Conservation (phyloP, 2,797 vertebrate genomes). For the Schizopygopsis pylzovi region DNA sequence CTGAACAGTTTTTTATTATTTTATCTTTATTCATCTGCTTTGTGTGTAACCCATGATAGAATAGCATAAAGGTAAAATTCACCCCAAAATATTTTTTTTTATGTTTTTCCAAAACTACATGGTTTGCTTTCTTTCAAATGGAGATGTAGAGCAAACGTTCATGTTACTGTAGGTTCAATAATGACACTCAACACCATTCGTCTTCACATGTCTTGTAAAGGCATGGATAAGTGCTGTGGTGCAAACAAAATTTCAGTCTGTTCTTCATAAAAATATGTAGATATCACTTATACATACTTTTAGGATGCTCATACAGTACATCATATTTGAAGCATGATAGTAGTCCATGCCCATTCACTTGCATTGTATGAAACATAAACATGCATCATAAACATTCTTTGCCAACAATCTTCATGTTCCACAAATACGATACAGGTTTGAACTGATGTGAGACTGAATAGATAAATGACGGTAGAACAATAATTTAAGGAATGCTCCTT, state of each 20-base stretch:
- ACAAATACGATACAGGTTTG: not conserved
- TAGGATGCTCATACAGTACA: not conserved
- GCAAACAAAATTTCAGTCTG: not conserved
- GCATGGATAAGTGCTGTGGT: not conserved
- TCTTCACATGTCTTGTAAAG: not conserved
- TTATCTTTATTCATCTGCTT: not conserved
- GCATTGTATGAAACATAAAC: not conserved
- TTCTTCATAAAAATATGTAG: not conserved
- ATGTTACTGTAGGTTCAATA: not conserved
- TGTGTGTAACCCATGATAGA: not conserved
- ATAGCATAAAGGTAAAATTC: not conserved
- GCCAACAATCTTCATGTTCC: not conserved
- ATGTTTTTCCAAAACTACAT: not conserved
- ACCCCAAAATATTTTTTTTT: not conserved
- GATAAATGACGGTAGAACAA: slow-evolving; percentile 12
- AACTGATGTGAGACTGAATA: not conserved
- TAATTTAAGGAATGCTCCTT: slow-evolving; percentile 1
- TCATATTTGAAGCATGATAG: not conserved
- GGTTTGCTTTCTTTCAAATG: not conserved
- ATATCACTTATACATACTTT: not conserved
- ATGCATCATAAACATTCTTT: not conserved
- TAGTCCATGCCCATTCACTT: not conserved
- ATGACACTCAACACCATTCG: not conserved
- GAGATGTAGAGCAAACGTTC: not conserved
- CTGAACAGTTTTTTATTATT: not conserved